Conservation (phyloP, 2,797 vertebrate species). For the Pangasius sanitwongsei region DNA sequence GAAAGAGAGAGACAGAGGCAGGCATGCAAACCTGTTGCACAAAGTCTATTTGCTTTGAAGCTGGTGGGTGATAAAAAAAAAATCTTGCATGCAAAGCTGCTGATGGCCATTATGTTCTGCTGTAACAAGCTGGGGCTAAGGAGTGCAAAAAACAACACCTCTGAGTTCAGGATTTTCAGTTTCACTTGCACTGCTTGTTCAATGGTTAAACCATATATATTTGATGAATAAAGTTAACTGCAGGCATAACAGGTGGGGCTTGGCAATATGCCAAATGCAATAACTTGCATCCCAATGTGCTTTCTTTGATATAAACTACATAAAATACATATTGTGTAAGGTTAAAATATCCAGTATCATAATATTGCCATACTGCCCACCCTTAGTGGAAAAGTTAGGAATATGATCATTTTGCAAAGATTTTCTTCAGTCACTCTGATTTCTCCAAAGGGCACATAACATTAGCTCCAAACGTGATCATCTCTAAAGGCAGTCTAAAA, state of each 20-base stretch:
- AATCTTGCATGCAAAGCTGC: slow-evolving; percentile 43
- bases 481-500: slow-evolving; percentile 1
- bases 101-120: slow-evolving; percentile 30
- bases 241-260: background rate
- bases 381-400: background rate
- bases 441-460: background rate
- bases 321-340: background rate
- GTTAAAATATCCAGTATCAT: background rate
- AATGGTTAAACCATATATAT: background rate
- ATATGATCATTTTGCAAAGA: background rate
- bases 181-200: background rate
- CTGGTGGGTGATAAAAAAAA: slow-evolving; percentile 31
- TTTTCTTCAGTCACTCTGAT: slow-evolving; percentile 1
- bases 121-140: slow-evolving; percentile 6
- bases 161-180: background rate
- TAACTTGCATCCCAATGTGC: background rate
- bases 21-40: slow-evolving; percentile 44
- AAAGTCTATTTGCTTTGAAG: slow-evolving; percentile 53
- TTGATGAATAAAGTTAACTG: background rate
- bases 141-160: slow-evolving; percentile 6
- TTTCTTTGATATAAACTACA: background rate
- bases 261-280: background rate
- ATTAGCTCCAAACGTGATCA: background rate
- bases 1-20: slow-evolving; percentile 26
- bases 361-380: too few species aligned